Percentiles rank a stretch among this genome's conserved stretches.
Conservation (phyloP, 1,140 invertebrate genomes). For the Andrena cerasifolii region DNA sequence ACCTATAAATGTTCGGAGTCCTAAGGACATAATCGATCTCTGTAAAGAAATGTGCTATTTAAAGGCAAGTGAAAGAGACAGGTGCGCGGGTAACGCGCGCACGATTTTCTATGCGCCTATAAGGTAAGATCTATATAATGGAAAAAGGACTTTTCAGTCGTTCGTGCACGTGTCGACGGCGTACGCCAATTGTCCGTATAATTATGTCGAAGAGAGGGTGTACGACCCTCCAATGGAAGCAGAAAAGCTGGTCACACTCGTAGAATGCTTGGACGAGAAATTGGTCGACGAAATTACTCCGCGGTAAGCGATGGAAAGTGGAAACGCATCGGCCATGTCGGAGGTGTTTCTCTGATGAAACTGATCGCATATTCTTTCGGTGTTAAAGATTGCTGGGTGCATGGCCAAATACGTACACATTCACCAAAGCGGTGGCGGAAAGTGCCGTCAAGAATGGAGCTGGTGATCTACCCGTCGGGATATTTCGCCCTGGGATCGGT, state of each 20-base stretch:
- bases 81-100: too few species aligned
- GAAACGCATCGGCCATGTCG: neutral
- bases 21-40: slow-evolving; percentile 85
- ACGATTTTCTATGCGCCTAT: neutral
- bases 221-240: slow-evolving; percentile 83
- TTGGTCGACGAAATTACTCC: slow-evolving; percentile 86
- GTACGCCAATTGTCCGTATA: slow-evolving; percentile 84
- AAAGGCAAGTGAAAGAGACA: slow-evolving; percentile 80
- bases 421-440: slow-evolving; percentile 88
- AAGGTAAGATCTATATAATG: neutral
- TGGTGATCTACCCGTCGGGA: slow-evolving; percentile 86
- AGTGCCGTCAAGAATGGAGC: slow-evolving; percentile 83
- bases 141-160: slow-evolving; percentile 76
- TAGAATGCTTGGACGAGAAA: slow-evolving; percentile 86
- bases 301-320: slow-evolving; percentile 78
- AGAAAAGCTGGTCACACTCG: slow-evolving; percentile 85
- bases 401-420: slow-evolving; percentile 89
- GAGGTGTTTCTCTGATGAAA: neutral
- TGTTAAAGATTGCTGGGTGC: slow-evolving; percentile 81
- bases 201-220: slow-evolving; percentile 83
- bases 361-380: too few species aligned
- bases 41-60: slow-evolving; percentile 87
- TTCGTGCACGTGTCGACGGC: slow-evolving; percentile 87
- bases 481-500: slow-evolving; percentile 92
- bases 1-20: slow-evolving; percentile 87